Evolutionary conservation across 2,113 vertebrate genomes (phyloP), one percentile per base, ranked within the genome.

Genomic region (Pterocles orientalis): DNA sequence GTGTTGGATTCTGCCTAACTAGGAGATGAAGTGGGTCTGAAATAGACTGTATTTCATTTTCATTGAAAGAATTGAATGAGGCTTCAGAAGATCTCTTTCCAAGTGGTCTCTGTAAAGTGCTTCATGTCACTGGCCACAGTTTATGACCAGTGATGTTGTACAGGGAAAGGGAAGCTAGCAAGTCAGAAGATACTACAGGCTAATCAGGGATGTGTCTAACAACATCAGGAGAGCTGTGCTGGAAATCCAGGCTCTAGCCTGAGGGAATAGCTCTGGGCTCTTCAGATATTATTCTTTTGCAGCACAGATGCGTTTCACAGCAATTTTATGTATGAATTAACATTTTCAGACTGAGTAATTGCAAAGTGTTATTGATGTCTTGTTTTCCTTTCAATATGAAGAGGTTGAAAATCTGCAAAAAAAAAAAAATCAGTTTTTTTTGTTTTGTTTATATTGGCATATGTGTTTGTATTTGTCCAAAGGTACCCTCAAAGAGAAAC

Each of bases 341-440:
- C 4, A 9, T 26, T 86, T 95, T 86, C 60, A 88, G 31, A 41
- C 8, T 31, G 29, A 88, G 34, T 39, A 79, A 62, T 79, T 88
- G 54, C 14, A 39, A 86, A 71, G 64, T 53, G 3, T 16, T 91
- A 25, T 65, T 71, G 33, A 72, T 78, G 29, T 68, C 29, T 86
- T 1, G 0, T 93, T 96, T 94, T 78, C 33, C 26, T 70, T 90
- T 82, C 4, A 2, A 18, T n/a, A 53, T n/a, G 51, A 68, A 79
- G 80, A 82, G 5, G 2, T 1, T 82, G 53, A 41, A 80, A 95
- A 69, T 56, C 21, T 75, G 19, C 2, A 29, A 12, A 71, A 56
- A n/a, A 86, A 39, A 69, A 9, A 6, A 2, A 12, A 10, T 68
- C 3, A 12, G 0, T n/a, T 33, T 7, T 26, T 26, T 68, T 84